Evolutionary conservation across 2,888 invertebrate genomes (phyloP).

Genomic region (Pristionchus japonicus): DNA sequence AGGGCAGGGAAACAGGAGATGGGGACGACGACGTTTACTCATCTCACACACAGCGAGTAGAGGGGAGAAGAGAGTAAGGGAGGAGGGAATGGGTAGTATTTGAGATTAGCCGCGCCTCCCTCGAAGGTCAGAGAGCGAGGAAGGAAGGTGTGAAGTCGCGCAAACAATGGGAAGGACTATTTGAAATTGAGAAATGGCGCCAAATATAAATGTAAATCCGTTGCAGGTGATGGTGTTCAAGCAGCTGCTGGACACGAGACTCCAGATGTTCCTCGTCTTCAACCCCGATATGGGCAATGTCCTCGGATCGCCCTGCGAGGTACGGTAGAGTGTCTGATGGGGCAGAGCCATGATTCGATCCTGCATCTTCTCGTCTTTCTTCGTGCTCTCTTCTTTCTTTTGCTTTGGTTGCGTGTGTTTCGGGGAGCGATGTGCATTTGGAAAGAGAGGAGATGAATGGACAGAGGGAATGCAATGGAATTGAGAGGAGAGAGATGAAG

Average conservation of each 20-base stretch:
- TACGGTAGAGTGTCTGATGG: conserved; percentile 36
- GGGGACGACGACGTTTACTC: conserved; percentile 16
- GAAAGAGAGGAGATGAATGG: conserved; percentile 3
- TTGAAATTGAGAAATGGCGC: neutral
- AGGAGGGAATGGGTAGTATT: neutral
- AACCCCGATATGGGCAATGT: conserved; percentile 89
- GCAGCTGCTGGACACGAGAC: conserved; percentile 90
- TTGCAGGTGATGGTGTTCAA: conserved; percentile 85
- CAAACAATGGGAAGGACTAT: neutral
- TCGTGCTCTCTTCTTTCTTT: neutral
- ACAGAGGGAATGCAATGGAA: neutral
- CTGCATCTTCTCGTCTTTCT: neutral
- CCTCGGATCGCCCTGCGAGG: conserved; percentile 51
- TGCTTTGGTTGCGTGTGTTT: conserved; percentile 23
- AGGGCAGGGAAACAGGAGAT: neutral
- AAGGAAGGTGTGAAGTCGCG: neutral
- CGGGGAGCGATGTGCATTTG: neutral
- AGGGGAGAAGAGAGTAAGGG: neutral
- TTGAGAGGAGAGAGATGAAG: neutral
- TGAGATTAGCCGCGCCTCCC: conserved; percentile 22
- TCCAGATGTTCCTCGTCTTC: conserved; percentile 80
- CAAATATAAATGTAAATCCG: neutral
- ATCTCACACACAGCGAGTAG: neutral
- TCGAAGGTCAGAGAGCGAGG: conserved; percentile 47
- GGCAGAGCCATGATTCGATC: neutral